Conservation (phyloP, 2,888 invertebrate species). For the Drosophila lutescens region DNA sequence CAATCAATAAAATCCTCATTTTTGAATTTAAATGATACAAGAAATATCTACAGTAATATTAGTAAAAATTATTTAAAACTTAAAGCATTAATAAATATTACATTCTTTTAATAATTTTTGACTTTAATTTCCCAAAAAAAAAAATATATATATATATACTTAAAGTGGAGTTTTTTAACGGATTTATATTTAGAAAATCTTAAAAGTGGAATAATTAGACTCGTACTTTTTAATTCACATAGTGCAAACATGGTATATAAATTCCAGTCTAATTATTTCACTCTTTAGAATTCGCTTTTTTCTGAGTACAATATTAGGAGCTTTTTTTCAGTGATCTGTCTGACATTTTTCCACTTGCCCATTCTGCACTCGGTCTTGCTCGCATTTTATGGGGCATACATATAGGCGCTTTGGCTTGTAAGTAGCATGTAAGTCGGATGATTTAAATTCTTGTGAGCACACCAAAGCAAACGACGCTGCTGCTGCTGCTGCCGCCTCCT, state of each 20-base stretch:
- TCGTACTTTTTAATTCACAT: neutral
- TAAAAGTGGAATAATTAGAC: neutral
- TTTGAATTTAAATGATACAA: too few species aligned
- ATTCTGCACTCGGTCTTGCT: slow-evolving; percentile 34
- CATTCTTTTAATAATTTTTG: too few species aligned
- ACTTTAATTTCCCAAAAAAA: too few species aligned
- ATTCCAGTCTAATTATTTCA: neutral
- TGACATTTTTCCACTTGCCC: slow-evolving; percentile 15
- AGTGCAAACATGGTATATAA: neutral
- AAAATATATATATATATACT: too few species aligned
- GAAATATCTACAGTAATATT: too few species aligned
- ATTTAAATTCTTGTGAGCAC: slow-evolving; percentile 80
- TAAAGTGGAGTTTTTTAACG: too few species aligned
- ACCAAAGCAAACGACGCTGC: slow-evolving; percentile 41
- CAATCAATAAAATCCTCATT: too few species aligned
- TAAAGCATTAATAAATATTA: too few species aligned
- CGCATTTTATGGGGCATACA: slow-evolving; percentile 65
- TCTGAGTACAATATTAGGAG: neutral
- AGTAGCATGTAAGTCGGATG: slow-evolving; percentile 78
- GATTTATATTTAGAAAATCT: neutral
- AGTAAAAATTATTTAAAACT: too few species aligned
- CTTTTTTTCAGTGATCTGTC: slow-evolving; percentile 14
- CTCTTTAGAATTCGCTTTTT: neutral
- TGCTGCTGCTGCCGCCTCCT: slow-evolving; percentile 18
- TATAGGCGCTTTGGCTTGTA: slow-evolving; percentile 79